Base-by-base conservation (phyloP, 2,113 vertebrate genomes). In the Dromaius novaehollandiae region DNA sequence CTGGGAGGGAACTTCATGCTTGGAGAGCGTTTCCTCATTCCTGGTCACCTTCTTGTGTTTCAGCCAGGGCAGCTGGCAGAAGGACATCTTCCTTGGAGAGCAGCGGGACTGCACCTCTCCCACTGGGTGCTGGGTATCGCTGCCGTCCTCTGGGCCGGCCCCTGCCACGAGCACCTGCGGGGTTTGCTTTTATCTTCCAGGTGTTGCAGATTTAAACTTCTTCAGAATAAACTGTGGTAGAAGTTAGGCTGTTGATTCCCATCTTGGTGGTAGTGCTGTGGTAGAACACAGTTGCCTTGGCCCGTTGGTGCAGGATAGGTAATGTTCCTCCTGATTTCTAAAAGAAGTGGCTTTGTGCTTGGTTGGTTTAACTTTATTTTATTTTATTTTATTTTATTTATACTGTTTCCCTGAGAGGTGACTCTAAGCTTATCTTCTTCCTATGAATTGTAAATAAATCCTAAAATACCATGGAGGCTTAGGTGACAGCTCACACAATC, bases 1-100 rank as follows among this genome's bases (percentile, higher is more conserved):
- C 2, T 3, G 61, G 69, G 77, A 38, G 26, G 0, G 0, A 65
- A 46, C 34, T 60, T 60, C 10, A 19, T 32, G 56, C 56, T 60
- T 9, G 10, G 56, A 60, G 56, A 60, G 16, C 56, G 5, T 34
- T 34, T 34, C 56, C 56, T 58, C 56, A 11, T 32, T 32, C 46
- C 46, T 48, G 7, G 46, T 48, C 46, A 19, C 46, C 46, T 48
- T 48, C 46, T 48, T 48, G 46, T 18, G 18, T 48, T 48, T 48
- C 17, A 48, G 46, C 46, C 46, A 8, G 46, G 18, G 46, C 17
- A 9, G 46, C 9, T 19, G 18, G 46, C 12, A 12, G 46, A 48
- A 48, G 46, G 17, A 48, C 18, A 18, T 48, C 18, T 6, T 48
- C 46, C 46, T 19, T 48, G 46, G 46, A 48, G 46, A 48, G 46